Evolutionary conservation across 2,888 invertebrate genomes (phyloP).

Genomic region (Mantis religiosa): DNA sequence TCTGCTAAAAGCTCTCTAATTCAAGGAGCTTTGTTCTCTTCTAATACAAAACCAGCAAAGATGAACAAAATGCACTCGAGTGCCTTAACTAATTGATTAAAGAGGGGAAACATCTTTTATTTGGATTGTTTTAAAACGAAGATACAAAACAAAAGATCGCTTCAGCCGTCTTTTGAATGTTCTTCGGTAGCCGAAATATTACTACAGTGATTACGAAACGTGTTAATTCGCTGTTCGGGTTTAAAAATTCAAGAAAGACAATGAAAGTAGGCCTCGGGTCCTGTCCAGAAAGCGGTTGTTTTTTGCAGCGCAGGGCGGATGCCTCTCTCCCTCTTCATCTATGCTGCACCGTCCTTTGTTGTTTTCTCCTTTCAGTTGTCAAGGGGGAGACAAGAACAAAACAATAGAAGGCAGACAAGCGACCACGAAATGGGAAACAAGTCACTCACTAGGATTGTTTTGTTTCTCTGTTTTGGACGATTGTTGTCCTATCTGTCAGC

Average conservation of each 20-base stretch:
- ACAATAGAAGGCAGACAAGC: slow-evolving; percentile 7
- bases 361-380: slow-evolving; percentile 11
- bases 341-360: neutral
- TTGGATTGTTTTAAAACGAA: neutral
- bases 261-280: neutral
- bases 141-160: no score
- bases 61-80: no score
- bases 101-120: no score
- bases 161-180: neutral
- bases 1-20: no score
- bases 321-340: neutral
- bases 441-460: neutral
- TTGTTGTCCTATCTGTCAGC: neutral
- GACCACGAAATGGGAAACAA: slow-evolving; percentile 10
- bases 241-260: neutral
- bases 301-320: neutral
- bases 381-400: neutral
- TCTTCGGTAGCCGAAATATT: no score
- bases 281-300: neutral
- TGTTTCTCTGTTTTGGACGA: neutral
- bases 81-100: no score
- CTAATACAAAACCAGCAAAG: no score
- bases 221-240: neutral
- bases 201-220: neutral
- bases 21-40: no score